A percentile compares a stretch with the other conserved stretches of the same genome.
phyloP scores from a whole-genome alignment of 1,140 invertebrate species.

The Philopotamus ludificatus region DNA sequence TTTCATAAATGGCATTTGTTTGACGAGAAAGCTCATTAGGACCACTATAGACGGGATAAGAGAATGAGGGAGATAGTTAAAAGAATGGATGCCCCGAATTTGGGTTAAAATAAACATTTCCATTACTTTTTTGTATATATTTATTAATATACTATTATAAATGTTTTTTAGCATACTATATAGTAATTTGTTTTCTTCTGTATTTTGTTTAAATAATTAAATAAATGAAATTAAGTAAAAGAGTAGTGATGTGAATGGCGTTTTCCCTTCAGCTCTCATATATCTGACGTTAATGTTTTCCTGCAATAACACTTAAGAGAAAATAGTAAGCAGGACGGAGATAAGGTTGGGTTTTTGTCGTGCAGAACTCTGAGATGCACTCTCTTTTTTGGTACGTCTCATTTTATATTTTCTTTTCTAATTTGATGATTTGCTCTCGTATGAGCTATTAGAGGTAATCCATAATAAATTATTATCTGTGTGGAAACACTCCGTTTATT shows the following conservation, averaged over 20 bases:
- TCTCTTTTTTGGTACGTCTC: not conserved
- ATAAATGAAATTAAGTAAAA: too few relatives aligned
- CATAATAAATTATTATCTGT: slow-evolving; percentile 21
- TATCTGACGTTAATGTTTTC: not conserved
- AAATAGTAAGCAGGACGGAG: not conserved
- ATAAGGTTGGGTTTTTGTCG: not conserved
- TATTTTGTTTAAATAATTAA: too few relatives aligned
- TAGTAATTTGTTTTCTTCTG: too few relatives aligned
- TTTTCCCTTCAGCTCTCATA: too few relatives aligned
- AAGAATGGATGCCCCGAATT: too few relatives aligned
- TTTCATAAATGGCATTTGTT: not conserved
- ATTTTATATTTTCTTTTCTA: not conserved
- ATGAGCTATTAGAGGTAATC: slow-evolving; percentile 22
- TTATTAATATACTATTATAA: too few relatives aligned
- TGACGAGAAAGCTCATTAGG: not conserved
- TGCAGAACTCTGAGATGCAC: not conserved
- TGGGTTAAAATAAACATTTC: too few relatives aligned
- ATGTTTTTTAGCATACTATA: too few relatives aligned
- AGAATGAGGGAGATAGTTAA: too few relatives aligned
- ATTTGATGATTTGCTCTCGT: too few relatives aligned
- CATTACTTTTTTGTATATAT: too few relatives aligned
- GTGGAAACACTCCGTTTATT: slow-evolving; percentile 16
- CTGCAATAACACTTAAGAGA: slow-evolving; percentile 1
- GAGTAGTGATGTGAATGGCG: not conserved
- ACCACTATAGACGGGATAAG: not conserved